Percentiles rank a stretch among this genome's conserved stretches.
These are phyloP conservation scores for Syndactyla subalaris DNA, from an alignment of 2,797 vertebrate genomes.

Conservation along the genomic window DNA sequence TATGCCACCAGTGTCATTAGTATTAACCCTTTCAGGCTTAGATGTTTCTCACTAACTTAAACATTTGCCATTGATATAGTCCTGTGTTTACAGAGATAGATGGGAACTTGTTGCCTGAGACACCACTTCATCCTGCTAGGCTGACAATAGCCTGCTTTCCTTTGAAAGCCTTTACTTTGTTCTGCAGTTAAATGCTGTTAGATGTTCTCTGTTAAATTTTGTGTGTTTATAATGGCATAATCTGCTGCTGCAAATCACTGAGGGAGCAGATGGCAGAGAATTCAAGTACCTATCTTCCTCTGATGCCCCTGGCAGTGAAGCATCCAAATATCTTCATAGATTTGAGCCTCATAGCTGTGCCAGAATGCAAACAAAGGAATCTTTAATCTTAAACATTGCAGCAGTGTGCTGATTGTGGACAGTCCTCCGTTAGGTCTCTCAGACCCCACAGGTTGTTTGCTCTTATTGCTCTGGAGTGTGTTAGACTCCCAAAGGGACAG, in stretches of 20 bases:
- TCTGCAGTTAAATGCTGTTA: conserved; percentile 8
- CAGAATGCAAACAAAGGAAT: conserved; percentile 35
- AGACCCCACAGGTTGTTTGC: conserved; percentile 10
- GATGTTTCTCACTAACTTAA: neutral
- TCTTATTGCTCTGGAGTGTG: neutral
- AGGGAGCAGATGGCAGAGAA: conserved; percentile 36
- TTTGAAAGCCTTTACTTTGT: neutral
- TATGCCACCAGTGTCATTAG: neutral
- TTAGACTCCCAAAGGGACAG: neutral
- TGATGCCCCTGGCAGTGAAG: neutral
- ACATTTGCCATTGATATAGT: neutral
- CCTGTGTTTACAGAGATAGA: neutral
- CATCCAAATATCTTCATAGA: neutral
- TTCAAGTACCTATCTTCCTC: neutral
- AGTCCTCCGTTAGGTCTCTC: neutral
- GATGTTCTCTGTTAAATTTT: neutral
- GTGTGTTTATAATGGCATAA: conserved; percentile 1
- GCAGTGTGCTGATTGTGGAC: neutral
- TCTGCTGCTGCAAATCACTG: neutral
- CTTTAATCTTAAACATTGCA: neutral
- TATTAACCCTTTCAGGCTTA: neutral
- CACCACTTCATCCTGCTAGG: neutral
- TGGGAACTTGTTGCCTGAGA: neutral
- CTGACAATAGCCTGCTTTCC: neutral
- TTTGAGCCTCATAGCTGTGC: neutral